A percentile compares a stretch with the other conserved stretches of the same genome.
phyloP scores from a whole-genome alignment of 2,797 vertebrate species.

The Anguilla pacifica region DNA sequence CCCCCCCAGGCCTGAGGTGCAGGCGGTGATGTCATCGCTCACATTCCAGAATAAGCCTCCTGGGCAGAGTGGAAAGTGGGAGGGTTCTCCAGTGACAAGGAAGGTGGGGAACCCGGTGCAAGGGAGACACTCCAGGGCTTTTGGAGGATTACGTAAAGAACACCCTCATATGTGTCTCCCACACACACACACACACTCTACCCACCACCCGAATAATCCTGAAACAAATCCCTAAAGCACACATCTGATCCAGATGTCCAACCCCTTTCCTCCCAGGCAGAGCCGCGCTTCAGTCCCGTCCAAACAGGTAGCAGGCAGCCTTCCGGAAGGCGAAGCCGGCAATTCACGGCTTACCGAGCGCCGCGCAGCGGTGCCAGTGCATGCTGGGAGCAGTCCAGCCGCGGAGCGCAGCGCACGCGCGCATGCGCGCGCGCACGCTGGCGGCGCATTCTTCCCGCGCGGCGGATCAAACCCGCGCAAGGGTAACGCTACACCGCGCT shows the following conservation, averaged over 20 bases:
- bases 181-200: neutral
- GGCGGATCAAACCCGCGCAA: neutral
- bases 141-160: slow-evolving; percentile 64
- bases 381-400: neutral
- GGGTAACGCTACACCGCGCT: neutral
- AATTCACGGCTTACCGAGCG: neutral
- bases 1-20: neutral
- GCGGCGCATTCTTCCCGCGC: neutral
- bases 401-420: neutral
- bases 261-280: neutral
- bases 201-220: neutral
- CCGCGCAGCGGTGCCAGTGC: neutral
- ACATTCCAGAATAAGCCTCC: slow-evolving; percentile 69
- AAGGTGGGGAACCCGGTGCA: slow-evolving; percentile 51
- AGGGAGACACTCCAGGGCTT: slow-evolving; percentile 55
- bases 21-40: slow-evolving; percentile 61
- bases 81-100: slow-evolving; percentile 49
- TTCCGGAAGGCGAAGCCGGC: neutral
- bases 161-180: slow-evolving; percentile 36
- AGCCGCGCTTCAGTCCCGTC: neutral
- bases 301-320: neutral
- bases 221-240: neutral
- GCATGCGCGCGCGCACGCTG: neutral
- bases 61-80: slow-evolving; percentile 50
- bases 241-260: neutral